Evolutionary conservation across 2,113 vertebrate genomes (phyloP).

Genomic region (Ancistrus triradiatus): DNA sequence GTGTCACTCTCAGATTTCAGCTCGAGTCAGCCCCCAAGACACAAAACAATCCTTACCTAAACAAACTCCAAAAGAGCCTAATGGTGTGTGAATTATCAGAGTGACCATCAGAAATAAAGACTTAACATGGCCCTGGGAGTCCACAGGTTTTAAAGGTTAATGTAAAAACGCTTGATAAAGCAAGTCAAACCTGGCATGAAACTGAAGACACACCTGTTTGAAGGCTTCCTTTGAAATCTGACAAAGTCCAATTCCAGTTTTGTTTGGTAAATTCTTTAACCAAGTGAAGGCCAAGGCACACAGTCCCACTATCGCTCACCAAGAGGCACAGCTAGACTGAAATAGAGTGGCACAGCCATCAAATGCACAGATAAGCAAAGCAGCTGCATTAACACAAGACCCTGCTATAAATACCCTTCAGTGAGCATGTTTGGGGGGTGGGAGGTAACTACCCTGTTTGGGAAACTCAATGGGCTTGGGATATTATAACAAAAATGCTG

Average conservation of each 20-base stretch:
- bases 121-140: too few species aligned
- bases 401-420: slow-evolving; percentile 82
- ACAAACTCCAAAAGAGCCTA: too few species aligned
- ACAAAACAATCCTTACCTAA: too few species aligned
- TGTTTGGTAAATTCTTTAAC: slow-evolving; percentile 15
- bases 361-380: slow-evolving; percentile 59
- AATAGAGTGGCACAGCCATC: slow-evolving; percentile 59
- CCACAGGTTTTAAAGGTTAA: too few species aligned
- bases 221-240: slow-evolving; percentile 8
- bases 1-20: slow-evolving; percentile 26
- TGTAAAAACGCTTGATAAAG: too few species aligned
- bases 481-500: too few species aligned
- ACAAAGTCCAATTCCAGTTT: slow-evolving; percentile 36
- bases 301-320: slow-evolving; percentile 44
- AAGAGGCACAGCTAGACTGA: slow-evolving; percentile 51
- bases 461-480: slow-evolving; percentile 26
- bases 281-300: slow-evolving; percentile 2
- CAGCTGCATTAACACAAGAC: slow-evolving; percentile 75
- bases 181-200: neutral
- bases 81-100: too few species aligned
- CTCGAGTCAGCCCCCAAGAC: neutral
- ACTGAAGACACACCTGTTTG: slow-evolving; percentile 46
- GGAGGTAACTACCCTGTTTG: slow-evolving; percentile 56
- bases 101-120: too few species aligned
- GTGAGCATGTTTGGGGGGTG: slow-evolving; percentile 44